phyloP scores from a whole-genome alignment of 2,797 vertebrate species.

The Rhincodon typus region DNA sequence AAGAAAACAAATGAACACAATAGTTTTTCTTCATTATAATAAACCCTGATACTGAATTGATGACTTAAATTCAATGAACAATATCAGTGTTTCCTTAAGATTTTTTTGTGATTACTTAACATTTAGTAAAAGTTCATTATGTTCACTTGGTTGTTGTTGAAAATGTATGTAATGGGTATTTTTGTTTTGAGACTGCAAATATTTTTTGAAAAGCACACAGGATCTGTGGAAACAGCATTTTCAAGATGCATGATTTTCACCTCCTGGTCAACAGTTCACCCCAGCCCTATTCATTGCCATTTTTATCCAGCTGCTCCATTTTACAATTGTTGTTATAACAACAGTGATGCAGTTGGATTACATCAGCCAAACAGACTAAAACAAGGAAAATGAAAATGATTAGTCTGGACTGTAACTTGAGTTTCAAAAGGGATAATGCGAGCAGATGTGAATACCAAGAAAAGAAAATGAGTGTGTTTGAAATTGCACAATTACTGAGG shows the following conservation, averaged over 20 bases:
- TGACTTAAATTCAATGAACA: neutral
- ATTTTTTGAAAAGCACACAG: neutral
- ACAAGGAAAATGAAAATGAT: slow-evolving; percentile 28
- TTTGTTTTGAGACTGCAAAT: neutral
- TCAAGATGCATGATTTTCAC: neutral
- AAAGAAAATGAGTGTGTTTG: slow-evolving; percentile 30
- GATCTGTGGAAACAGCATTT: neutral
- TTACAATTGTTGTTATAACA: slow-evolving; percentile 35
- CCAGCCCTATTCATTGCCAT: neutral
- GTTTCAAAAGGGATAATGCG: slow-evolving; percentile 3
- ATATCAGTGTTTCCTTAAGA: neutral
- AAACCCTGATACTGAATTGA: neutral
- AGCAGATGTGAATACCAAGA: slow-evolving; percentile 35
- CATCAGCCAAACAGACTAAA: slow-evolving; percentile 9
- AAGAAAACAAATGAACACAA: neutral
- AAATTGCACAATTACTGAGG: slow-evolving; percentile 21
- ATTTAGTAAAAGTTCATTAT: neutral
- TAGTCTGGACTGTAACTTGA: neutral
- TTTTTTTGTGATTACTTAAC: neutral
- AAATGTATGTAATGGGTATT: neutral
- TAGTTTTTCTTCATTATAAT: neutral
- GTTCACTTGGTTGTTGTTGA: neutral
- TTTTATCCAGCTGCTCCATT: slow-evolving; percentile 16
- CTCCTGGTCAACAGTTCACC: neutral
- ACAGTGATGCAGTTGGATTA: slow-evolving; percentile 31